Base-by-base conservation (phyloP, 2,888 invertebrate genomes). In the Theodoxus fluviatilis region DNA sequence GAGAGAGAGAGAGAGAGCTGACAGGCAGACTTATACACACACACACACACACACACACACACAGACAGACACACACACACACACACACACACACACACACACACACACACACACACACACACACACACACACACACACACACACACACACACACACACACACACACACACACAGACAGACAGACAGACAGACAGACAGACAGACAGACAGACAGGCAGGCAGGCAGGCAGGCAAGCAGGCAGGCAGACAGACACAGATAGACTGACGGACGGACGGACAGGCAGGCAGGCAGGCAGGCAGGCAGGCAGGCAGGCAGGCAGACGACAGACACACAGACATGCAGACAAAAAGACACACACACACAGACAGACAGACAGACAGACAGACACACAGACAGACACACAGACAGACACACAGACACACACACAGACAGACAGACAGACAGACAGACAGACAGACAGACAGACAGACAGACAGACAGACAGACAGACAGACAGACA, bases 401-500 rank as follows among this genome's bases (percentile, higher is more conserved):
- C n/a, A n/a, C n/a, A n/a, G n/a, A n/a, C n/a, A n/a, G 28, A 55
- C n/a, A n/a, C n/a, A n/a, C n/a, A n/a, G n/a, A n/a, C n/a, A n/a
- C n/a, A n/a, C n/a, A n/a, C n/a, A n/a, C 7, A n/a, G n/a, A n/a
- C n/a, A n/a, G n/a, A n/a, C n/a, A n/a, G n/a, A n/a, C n/a, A n/a
- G n/a, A n/a, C n/a, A n/a, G n/a, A n/a, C n/a, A n/a, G n/a, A n/a
- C n/a, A n/a, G n/a, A n/a, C n/a, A n/a, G n/a, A n/a, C n/a, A n/a
- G n/a, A n/a, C n/a, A n/a, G n/a, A n/a, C n/a, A n/a, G n/a, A n/a
- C n/a, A n/a, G n/a, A n/a, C n/a, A n/a, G n/a, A n/a, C n/a, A 61
- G 33, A 28, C 31, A 57, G 55, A 57, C 33, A 55, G 15, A 67
- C 52, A 52, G 52, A 67, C 12, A 22, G 12, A 49, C 33, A 68